Percentiles rank a stretch among this genome's conserved stretches.
Conservation (phyloP, 2,888 invertebrate species). For the Athalia circularis region DNA sequence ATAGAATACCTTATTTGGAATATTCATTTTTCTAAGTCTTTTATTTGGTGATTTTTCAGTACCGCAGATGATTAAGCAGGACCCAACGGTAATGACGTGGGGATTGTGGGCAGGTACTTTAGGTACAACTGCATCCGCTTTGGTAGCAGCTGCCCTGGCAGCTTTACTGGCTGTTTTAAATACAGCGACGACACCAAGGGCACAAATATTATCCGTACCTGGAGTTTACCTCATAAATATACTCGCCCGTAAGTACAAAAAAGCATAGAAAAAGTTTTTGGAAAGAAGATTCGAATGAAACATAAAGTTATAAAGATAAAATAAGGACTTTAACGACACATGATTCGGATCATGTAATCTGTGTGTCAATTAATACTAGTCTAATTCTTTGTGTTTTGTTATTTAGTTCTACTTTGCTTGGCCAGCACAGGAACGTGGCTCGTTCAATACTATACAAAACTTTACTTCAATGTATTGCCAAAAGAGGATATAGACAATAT, state of each 20-base stretch:
- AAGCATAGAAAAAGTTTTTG: not conserved
- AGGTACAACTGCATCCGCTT: slow-evolving; percentile 81
- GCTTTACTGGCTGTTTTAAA: slow-evolving; percentile 88
- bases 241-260: slow-evolving; percentile 80
- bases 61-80: slow-evolving; percentile 78
- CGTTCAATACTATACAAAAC: slow-evolving; percentile 87
- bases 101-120: slow-evolving; percentile 87
- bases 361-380: not conserved
- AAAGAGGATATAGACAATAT: slow-evolving; percentile 85
- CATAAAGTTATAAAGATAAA: no score
- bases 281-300: not conserved
- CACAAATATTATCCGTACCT: slow-evolving; percentile 80
- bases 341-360: no score
- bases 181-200: slow-evolving; percentile 84
- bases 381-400: slow-evolving; percentile 12
- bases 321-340: no score
- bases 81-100: slow-evolving; percentile 81
- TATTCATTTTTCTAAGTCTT: not conserved
- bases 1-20: not conserved
- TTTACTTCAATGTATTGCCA: slow-evolving; percentile 89
- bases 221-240: slow-evolving; percentile 88
- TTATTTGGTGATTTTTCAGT: slow-evolving; percentile 75
- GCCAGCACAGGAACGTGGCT: slow-evolving; percentile 89
- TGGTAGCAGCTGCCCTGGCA: slow-evolving; percentile 82
- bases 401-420: slow-evolving; percentile 84